Conservation (phyloP, 2,113 vertebrate species). For the Embiotoca jacksoni region DNA sequence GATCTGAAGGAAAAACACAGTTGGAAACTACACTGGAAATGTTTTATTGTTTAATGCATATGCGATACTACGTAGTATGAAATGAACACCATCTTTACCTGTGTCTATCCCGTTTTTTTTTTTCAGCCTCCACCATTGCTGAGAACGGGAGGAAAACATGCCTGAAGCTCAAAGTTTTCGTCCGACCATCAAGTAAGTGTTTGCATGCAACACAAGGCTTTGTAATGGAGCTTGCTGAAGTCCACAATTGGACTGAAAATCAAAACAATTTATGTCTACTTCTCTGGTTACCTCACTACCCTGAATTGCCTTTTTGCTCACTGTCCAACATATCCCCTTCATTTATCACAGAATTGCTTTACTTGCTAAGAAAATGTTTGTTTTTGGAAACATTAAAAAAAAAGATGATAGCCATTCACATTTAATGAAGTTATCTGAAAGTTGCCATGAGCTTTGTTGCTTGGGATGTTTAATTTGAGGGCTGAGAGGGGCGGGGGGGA, state of each 20-base stretch:
- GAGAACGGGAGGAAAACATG: conserved; percentile 96
- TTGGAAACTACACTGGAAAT: background rate
- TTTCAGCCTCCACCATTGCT: conserved; percentile 93
- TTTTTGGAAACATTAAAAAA: conserved; percentile 25
- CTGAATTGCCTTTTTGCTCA: conserved; percentile 47
- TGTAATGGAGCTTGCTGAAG: conserved; percentile 75
- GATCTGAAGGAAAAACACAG: background rate
- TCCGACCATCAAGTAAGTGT: conserved; percentile 98
- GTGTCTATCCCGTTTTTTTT: conserved; percentile 52
- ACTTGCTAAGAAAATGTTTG: conserved; percentile 61
- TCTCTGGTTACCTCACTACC: conserved; percentile 56
- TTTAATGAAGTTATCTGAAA: conserved; percentile 69
- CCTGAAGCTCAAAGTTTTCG: conserved; percentile 98
- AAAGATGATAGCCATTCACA: conserved; percentile 38
- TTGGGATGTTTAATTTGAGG: conserved; percentile 70
- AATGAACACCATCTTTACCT: conserved; percentile 52
- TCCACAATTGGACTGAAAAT: conserved; percentile 58
- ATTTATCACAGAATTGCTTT: conserved; percentile 84
- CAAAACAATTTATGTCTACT: conserved; percentile 55
- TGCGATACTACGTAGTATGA: background rate
- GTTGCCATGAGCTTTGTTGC: conserved; percentile 83
- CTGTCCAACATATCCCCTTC: conserved; percentile 53
- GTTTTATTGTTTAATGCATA: conserved; percentile 11
- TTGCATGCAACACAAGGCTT: conserved; percentile 43
- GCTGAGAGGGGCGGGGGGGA: conserved; percentile 46